Evolutionary conservation across 2,113 vertebrate species (phyloP).

Genomic region (Etheostoma cragini): DNA sequence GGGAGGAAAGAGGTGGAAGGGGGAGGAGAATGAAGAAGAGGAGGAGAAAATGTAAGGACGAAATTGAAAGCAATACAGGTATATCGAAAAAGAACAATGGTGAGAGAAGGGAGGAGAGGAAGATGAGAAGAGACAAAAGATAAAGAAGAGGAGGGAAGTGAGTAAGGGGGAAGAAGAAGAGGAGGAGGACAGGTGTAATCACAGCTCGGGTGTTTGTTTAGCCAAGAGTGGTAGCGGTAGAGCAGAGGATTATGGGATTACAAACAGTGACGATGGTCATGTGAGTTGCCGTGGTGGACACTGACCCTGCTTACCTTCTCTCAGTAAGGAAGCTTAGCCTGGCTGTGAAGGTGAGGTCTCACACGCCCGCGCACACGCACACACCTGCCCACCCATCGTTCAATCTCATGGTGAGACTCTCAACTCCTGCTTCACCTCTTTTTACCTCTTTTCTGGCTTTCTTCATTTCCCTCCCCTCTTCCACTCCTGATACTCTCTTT

Average conservation of each 20-base stretch:
- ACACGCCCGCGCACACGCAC: slow-evolving; percentile 36
- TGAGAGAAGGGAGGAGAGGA: neutral
- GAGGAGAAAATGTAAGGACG: neutral
- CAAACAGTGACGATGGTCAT: slow-evolving; percentile 71
- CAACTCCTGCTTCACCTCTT: slow-evolving; percentile 22
- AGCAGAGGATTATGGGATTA: slow-evolving; percentile 84
- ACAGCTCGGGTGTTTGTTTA: slow-evolving; percentile 69
- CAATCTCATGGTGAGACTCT: slow-evolving; percentile 23
- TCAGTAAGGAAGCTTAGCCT: slow-evolving; percentile 78
- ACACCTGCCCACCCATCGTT: slow-evolving; percentile 33
- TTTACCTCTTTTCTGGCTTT: neutral
- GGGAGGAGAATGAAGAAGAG: neutral
- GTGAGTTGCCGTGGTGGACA: slow-evolving; percentile 72
- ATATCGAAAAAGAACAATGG: neutral
- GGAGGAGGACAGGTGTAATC: slow-evolving; percentile 63
- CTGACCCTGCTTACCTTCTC: slow-evolving; percentile 80
- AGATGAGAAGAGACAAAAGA: neutral
- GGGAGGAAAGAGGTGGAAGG: slow-evolving; percentile 6
- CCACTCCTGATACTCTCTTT: slow-evolving; percentile 25
- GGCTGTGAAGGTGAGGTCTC: slow-evolving; percentile 71
- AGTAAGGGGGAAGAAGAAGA: neutral
- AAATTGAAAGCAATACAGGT: slow-evolving; percentile 5
- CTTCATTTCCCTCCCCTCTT: slow-evolving; percentile 18
- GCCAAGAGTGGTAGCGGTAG: slow-evolving; percentile 58
- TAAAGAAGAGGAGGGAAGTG: neutral